Conservation (phyloP, 2,797 vertebrate species). For the Rhinophrynus dorsalis region DNA sequence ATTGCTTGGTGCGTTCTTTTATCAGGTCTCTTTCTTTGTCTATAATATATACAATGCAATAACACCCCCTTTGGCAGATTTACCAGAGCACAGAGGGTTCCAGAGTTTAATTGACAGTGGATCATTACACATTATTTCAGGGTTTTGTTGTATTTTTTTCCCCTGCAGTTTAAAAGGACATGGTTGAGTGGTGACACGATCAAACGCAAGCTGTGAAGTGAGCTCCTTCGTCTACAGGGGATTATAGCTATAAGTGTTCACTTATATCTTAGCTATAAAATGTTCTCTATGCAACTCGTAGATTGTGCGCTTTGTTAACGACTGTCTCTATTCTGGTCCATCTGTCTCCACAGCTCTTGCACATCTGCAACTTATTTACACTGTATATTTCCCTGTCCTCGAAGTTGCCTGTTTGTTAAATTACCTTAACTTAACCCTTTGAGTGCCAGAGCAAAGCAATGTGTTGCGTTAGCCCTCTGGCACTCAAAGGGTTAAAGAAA, state of each 20-base stretch:
- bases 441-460: no score
- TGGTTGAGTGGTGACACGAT: constrained; percentile 20
- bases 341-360: neutral
- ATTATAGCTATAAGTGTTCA: constrained; percentile 18
- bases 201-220: constrained; percentile 29
- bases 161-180: constrained; percentile 23
- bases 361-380: constrained; percentile 25
- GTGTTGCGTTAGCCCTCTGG: no score
- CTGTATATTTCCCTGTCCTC: no score
- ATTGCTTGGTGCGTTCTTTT: neutral
- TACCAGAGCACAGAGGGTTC: neutral
- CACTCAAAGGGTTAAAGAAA: no score
- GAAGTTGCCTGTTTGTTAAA: no score
- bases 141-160: neutral
- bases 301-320: neutral
- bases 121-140: constrained; percentile 13
- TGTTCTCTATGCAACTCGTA: neutral
- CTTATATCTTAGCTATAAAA: constrained; percentile 6
- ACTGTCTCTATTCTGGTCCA: neutral
- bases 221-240: constrained; percentile 16
- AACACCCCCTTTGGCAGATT: constrained; percentile 20
- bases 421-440: no score
- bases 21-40: neutral
- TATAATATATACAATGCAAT: constrained; percentile 11
- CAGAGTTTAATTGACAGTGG: constrained; percentile 27